Conservation (phyloP, 2,888 invertebrate genomes). For the Agrotis exclamationis region DNA sequence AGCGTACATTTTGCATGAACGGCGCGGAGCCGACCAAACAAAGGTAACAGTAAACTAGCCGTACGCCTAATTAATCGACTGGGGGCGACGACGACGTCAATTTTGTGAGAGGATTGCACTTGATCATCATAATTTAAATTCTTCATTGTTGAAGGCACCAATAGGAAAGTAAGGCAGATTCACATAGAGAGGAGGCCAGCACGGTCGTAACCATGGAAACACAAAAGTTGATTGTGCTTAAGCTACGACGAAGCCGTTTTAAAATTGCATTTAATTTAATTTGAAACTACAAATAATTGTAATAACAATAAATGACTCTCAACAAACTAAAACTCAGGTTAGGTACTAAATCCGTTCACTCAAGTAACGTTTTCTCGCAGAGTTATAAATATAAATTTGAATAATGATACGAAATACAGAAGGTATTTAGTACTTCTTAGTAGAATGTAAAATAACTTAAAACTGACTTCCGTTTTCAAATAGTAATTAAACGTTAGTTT, state of each 20-base stretch:
- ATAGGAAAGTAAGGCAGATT: neutral
- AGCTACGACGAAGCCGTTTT: neutral
- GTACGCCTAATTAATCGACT: slow-evolving; percentile 56
- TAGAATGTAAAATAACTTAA: slow-evolving; percentile 6
- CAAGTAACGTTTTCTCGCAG: neutral
- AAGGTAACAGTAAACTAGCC: slow-evolving; percentile 48
- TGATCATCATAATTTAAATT: slow-evolving; percentile 5
- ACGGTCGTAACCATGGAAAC: no score
- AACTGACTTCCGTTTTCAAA: slow-evolving; percentile 6
- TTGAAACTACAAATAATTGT: neutral
- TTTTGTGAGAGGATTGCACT: slow-evolving; percentile 13
- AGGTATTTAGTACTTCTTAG: neutral
- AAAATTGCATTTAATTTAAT: neutral
- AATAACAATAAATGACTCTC: neutral
- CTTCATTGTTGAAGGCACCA: neutral
- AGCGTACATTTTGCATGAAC: slow-evolving; percentile 51
- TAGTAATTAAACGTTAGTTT: neutral
- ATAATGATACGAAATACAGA: neutral
- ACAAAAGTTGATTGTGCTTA: no score
- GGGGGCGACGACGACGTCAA: slow-evolving; percentile 12
- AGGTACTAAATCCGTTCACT: neutral
- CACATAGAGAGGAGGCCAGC: no score
- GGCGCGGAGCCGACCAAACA: slow-evolving; percentile 47
- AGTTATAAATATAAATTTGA: neutral
- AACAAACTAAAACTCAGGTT: neutral